Evolutionary conservation across 2,113 vertebrate species (phyloP).

Genomic region (Leptobrachium ailaonicum): DNA sequence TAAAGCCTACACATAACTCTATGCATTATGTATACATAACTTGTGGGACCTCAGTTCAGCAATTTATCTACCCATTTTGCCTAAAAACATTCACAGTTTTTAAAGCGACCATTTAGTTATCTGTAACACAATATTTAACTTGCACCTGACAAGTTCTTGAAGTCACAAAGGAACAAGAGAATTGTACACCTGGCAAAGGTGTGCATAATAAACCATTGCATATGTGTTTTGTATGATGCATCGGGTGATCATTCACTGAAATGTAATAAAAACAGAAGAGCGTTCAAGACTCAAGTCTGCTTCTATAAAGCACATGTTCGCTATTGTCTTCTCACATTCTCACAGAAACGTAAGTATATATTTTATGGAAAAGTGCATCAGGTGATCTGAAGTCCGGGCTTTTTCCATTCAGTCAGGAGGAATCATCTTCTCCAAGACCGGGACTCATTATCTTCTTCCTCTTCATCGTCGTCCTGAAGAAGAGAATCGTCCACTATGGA

Average conservation of each 20-base stretch:
- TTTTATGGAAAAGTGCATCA: constrained; percentile 79
- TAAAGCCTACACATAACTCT: constrained; percentile 86
- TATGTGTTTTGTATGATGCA: constrained; percentile 76
- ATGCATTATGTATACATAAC: constrained; percentile 80
- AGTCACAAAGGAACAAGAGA: constrained; percentile 79
- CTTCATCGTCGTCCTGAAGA: constrained; percentile 96
- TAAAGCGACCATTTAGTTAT: constrained; percentile 79
- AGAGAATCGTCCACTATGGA: constrained; percentile 89
- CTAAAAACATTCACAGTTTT: constrained; percentile 78
- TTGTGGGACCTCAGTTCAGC: constrained; percentile 73
- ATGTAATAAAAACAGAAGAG: constrained; percentile 72
- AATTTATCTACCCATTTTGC: constrained; percentile 73
- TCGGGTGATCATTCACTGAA: constrained; percentile 82
- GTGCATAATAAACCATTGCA: constrained; percentile 83
- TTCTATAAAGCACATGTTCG: constrained; percentile 68
- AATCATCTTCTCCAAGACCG: constrained; percentile 97
- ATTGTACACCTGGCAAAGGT: constrained; percentile 73
- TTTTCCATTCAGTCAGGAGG: constrained; percentile 58
- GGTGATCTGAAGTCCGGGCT: constrained; percentile 75
- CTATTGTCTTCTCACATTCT: constrained; percentile 22
- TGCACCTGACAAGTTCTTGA: constrained; percentile 72
- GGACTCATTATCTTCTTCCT: constrained; percentile 94
- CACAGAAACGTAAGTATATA: constrained; percentile 73
- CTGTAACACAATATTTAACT: constrained; percentile 72
- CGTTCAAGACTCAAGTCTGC: constrained; percentile 69